phyloP scores from a whole-genome alignment of 2,888 invertebrate species.

The Tinea semifulvella region DNA sequence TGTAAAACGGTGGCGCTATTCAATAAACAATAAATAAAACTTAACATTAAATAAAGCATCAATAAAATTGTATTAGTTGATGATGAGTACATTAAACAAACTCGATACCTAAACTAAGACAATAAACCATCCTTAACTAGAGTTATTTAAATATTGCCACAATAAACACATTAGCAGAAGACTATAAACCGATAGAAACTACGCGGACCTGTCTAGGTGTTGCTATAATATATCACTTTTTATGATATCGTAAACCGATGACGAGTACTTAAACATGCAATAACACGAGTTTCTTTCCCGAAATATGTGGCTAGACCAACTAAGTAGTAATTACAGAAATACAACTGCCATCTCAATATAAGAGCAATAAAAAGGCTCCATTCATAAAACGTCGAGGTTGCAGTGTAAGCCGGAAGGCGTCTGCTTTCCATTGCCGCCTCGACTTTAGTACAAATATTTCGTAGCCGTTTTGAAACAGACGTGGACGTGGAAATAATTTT shows the following conservation, averaged over 20 bases:
- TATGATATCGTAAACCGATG: conserved; percentile 57
- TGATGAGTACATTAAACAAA: conserved; percentile 68
- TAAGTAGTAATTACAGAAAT: conserved; percentile 56
- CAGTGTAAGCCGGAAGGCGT: conserved; percentile 24
- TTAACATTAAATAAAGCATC: conserved; percentile 65
- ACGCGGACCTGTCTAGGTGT: conserved; percentile 26
- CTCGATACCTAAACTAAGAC: conserved; percentile 64
- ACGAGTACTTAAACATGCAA: conserved; percentile 50
- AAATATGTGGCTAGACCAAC: conserved; percentile 40
- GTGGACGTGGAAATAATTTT: conserved; percentile 66
- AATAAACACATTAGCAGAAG: conserved; percentile 64
- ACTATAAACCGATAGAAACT: conserved; percentile 40
- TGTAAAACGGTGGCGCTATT: conserved; percentile 57
- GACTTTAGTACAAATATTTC: conserved; percentile 64
- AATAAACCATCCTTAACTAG: conserved; percentile 62
- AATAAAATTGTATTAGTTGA: conserved; percentile 68
- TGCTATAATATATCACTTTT: conserved; percentile 42
- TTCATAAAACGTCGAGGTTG: conserved; percentile 41
- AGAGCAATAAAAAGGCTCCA: conserved; percentile 59
- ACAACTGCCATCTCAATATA: conserved; percentile 55
- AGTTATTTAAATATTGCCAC: conserved; percentile 61
- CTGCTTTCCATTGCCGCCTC: conserved; percentile 55
- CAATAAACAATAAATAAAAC: conserved; percentile 64
- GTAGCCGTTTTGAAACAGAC: conserved; percentile 57
- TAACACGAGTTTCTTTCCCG: conserved; percentile 53